Base-by-base conservation (phyloP, 2,797 vertebrate species). In the Eulemur rubriventer region DNA sequence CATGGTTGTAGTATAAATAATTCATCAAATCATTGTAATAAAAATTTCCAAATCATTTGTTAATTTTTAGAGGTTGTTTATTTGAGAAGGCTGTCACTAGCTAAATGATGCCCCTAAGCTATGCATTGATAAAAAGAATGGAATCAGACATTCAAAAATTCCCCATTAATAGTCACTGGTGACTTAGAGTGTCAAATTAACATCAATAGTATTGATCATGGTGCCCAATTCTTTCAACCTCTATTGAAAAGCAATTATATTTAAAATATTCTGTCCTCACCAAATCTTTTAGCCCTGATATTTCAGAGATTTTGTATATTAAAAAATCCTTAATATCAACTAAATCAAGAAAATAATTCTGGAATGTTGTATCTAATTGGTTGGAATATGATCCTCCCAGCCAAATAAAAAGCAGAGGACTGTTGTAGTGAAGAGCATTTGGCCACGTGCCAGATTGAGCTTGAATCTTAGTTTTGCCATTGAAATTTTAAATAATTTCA, bases 331-430 rank as follows among this genome's bases (percentile, higher is more conserved):
- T 94, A 82, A 94, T 94, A 87, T 94, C 90, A 94, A 55, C 78
- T 96, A 95, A 95, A 75, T 96, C 65, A 97, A 94, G 88, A 57
- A 90, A 92, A 93, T 92, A 6, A n/a, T 78, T 92, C 76, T 16
- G 26, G 46, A 78, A 95, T 76, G 33, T 86, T 88, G 61, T 61
- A n/a, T 82, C 79, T 97, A 97, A 94, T 95, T 93, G 89, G 75
- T 20, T 92, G 16, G 72, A 97, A 73, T 67, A 50, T 10, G 7
- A 82, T 82, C 50, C n/a, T 88, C 87, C n/a, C 22, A 92, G 59
- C 70, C 73, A 95, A 89, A 91, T 7, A 52, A 84, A 65, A 90
- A 18, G 28, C 13, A 38, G 65, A 48, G 24, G 7, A 28, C 18
- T 26, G 1, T 4, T 33, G 26, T 35, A 26, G 79, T 55, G 35